Evolutionary conservation across 2,113 vertebrate genomes (phyloP).

Genomic region (Podarcis raffonei): DNA sequence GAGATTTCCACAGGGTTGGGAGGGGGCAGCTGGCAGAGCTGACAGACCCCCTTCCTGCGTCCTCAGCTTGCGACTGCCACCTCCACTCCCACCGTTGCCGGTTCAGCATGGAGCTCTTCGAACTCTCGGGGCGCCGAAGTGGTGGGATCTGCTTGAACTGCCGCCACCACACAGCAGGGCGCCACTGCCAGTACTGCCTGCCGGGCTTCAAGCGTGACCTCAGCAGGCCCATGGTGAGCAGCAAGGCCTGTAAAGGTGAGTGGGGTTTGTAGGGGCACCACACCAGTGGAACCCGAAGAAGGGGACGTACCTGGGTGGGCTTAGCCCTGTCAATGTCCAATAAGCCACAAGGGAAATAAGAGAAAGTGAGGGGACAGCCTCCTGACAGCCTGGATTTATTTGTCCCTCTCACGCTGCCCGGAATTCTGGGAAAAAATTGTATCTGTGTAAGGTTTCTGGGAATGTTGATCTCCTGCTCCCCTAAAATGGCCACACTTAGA

Average conservation of each 20-base stretch:
- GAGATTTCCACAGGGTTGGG: neutral
- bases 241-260: conserved; percentile 88
- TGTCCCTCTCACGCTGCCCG: neutral
- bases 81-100: conserved; percentile 86
- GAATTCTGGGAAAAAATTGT: neutral
- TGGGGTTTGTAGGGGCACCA: conserved; percentile 1
- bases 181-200: conserved; percentile 91
- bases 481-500: neutral
- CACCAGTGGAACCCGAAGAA: too few relatives aligned
- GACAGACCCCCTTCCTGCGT: neutral
- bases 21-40: neutral
- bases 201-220: conserved; percentile 85
- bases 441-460: neutral
- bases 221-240: conserved; percentile 78
- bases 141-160: conserved; percentile 90
- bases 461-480: neutral
- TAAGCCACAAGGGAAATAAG: neutral
- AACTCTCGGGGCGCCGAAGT: conserved; percentile 85
- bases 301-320: too few relatives aligned
- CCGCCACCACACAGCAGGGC: conserved; percentile 87
- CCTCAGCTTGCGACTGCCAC: conserved; percentile 87
- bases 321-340: neutral
- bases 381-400: neutral
- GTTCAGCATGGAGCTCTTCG: conserved; percentile 88
- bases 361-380: too few relatives aligned